Percentiles rank a stretch among this genome's conserved stretches.
phyloP scores from a whole-genome alignment of 2,888 invertebrate genomes.

The Cephus pygmeus region DNA sequence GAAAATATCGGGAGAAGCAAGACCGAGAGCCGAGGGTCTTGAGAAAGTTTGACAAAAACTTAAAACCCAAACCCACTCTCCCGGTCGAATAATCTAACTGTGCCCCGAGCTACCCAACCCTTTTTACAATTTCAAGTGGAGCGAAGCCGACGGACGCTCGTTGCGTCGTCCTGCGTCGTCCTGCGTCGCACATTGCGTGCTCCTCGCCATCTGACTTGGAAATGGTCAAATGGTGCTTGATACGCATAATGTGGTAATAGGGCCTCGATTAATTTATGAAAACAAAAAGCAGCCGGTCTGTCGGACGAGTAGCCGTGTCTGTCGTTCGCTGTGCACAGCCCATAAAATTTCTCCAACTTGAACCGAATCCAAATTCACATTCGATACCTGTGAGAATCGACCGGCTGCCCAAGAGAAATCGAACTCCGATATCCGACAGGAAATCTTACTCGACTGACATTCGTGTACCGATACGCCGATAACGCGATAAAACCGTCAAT shows the following conservation, averaged over 20 bases:
- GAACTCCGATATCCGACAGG: background rate
- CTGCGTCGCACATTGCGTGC: constrained; percentile 28
- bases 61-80: background rate
- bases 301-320: constrained; percentile 3
- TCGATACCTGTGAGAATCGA: background rate
- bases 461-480: constrained; percentile 9
- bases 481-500: constrained; percentile 45
- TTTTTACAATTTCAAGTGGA: background rate
- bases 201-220: constrained; percentile 34
- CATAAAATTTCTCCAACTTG: background rate
- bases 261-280: constrained; percentile 53
- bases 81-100: background rate
- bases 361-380: background rate
- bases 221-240: constrained; percentile 24
- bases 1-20: constrained; percentile 48
- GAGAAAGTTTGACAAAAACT: background rate
- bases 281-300: constrained; percentile 40
- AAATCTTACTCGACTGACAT: background rate
- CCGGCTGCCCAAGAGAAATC: background rate
- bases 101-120: background rate
- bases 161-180: constrained; percentile 20
- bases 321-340: background rate
- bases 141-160: background rate
- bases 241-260: constrained; percentile 50
- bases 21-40: background rate